Evolutionary conservation across 2,797 vertebrate genomes (phyloP).

Genomic region (Clamator glandarius): DNA sequence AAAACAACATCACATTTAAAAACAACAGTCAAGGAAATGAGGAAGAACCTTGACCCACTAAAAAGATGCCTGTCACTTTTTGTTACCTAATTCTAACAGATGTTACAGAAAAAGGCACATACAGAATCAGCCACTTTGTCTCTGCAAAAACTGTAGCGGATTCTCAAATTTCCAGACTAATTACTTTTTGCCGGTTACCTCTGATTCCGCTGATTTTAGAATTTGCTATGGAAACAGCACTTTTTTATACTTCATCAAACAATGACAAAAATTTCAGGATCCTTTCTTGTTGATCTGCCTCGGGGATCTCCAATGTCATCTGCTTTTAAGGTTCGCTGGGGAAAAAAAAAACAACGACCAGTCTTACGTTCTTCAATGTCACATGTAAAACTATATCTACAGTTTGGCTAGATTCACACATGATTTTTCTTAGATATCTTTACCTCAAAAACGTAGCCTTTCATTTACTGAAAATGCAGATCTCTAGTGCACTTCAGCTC

Average conservation of each 20-base stretch:
- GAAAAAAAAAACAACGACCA: background rate
- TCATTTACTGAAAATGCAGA: background rate
- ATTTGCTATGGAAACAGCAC: background rate
- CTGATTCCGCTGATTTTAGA: background rate
- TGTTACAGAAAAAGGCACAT: background rate
- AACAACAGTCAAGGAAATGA: background rate
- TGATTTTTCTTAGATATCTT: background rate
- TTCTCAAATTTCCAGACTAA: background rate
- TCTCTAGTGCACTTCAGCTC: background rate
- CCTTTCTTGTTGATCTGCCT: background rate
- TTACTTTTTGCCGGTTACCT: background rate
- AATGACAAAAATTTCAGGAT: conserved; percentile 26
- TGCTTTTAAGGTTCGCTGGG: background rate
- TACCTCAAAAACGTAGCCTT: background rate
- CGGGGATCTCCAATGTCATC: background rate
- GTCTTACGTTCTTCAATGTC: background rate
- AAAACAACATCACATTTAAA: background rate
- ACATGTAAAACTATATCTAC: background rate
- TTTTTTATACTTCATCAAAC: conserved; percentile 28
- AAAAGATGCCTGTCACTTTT: background rate
- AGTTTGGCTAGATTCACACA: background rate
- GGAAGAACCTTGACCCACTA: background rate
- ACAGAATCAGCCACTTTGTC: background rate
- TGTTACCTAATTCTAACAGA: background rate
- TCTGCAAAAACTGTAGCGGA: background rate